Evolutionary conservation across 2,113 vertebrate species (phyloP), one percentile per base, ranked within the genome.

Genomic region (Rattus rattus): DNA sequence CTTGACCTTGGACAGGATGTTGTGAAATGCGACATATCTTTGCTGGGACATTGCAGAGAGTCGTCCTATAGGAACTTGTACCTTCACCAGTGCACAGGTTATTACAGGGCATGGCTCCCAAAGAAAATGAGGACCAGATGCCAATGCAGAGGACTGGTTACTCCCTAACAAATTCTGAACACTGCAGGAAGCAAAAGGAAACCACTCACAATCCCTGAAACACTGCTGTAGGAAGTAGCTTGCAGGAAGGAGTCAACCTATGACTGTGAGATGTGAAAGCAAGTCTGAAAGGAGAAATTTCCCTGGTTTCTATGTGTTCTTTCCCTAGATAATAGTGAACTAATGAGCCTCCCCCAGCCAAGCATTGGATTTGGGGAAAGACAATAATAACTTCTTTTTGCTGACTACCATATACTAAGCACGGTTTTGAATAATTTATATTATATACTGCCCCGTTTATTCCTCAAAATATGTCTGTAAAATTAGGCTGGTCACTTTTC

Each of bases 101-200:
- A 59, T 73, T 24, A 91, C 19, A 5, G 47, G 20, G 69, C 63
- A 65, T 12, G 16, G 56, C 39, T 63, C 85, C 43, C 30, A 54
- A 79, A 43, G 7, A 83, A 76, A 28, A 63, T n/a, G 75, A 6
- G 26, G 52, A 69, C 22, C 28, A n/a, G 24, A 59, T 33, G 14
- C 1, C 70, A n/a, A 28, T 54, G 59, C 1, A 7, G 33, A 59
- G 22, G 14, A 0, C 0, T 36, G 49, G 14, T 5, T n/a, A 10
- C 39, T 20, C 39, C 33, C 81, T 70, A 59, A 8, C 1, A 30
- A 26, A 47, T 0, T 8, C 2, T 73, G 16, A 36, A 63, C 81
- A 43, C 28, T 30, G 63, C 54, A 22, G 49, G 63, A 56, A 92
- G 76, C 28, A 28, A 80, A 49, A 94, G 47, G 3, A 77, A 92